Base-by-base conservation (phyloP, 2,113 vertebrate species). In the Eptatretus burgeri region DNA sequence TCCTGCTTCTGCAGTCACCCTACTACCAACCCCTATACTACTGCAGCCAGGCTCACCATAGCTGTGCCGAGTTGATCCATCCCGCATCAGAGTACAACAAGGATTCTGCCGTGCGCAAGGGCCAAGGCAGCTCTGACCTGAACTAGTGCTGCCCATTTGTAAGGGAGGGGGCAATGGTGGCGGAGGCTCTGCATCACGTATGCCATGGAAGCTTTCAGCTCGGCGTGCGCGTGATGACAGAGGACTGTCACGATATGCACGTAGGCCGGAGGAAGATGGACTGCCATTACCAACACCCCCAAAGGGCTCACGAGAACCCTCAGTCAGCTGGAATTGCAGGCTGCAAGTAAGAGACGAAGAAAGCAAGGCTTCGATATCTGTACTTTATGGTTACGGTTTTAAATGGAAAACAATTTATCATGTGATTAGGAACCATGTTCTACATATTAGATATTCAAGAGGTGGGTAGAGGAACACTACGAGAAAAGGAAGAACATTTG, bases 161-260 rank as follows among this genome's bases (percentile, higher is more conserved):
- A 41, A 5, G 27, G 27, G 27, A 41, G 27, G 27, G 27, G 27
- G 27, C 27, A 41, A 41, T 41, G 27, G 27, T 41, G 27, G 27
- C 27, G 27, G 27, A 41, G 7, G 27, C 27, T 41, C 27, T 41
- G 27, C 7, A 72, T 98, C 91, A 69, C 80, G 70, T 68, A 82
- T 84, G 69, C 83, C 83, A 76, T 91, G 80, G 68, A 93, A 94
- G 71, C 86, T 93, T 74, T 98, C 89, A 0, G 87, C 91, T 66
- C 87, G 74, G 56, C 89, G 76, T 1, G 91, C 87, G 13, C 89
- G 77, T 52, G 89, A 85, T 73, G 94, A 66, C 13, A 98, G 70
- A 13, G 91, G 91, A 66, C 91, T 98, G 73, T 95, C 89, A 66
- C 91, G 77, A 74, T 93, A 91, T 0, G 91, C 87, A 51, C 89